A percentile compares a stretch with the other conserved stretches of the same genome.
These are phyloP conservation scores for Trididemnum clinides DNA, from an alignment of 23 tunicate species.

Conservation along the genomic window DNA sequence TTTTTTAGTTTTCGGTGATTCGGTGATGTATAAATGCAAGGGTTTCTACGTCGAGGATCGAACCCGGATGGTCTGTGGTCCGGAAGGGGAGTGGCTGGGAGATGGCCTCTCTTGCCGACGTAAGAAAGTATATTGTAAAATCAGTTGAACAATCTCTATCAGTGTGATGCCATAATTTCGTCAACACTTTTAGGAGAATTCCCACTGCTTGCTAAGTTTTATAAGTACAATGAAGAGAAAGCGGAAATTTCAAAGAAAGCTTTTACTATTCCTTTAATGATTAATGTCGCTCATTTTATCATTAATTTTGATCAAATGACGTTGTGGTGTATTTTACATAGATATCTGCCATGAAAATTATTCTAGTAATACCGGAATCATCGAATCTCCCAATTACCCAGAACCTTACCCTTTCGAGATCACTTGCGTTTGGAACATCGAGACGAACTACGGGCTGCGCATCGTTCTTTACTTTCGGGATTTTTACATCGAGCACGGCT, in stretches of 20 bases:
- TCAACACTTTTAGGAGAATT: not conserved
- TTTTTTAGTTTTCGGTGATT: conserved; percentile 41
- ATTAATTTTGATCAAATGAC: too few relatives aligned
- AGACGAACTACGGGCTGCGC: conserved; percentile 20
- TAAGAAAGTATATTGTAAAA: too few relatives aligned
- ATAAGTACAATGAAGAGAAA: too few relatives aligned
- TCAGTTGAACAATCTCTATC: not conserved
- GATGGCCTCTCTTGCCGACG: conserved; percentile 39
- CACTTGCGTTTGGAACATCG: conserved; percentile 52
- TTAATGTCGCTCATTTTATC: too few relatives aligned
- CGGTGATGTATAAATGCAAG: conserved; percentile 28
- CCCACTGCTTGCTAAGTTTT: not conserved
- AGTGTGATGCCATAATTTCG: not conserved
- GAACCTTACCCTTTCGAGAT: conserved; percentile 37
- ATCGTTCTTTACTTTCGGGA: conserved; percentile 71
- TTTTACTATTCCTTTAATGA: too few relatives aligned
- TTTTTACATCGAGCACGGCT: conserved; percentile 61
- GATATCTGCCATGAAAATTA: conserved; percentile 23
- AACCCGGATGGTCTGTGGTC: conserved; percentile 32
- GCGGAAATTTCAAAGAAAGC: too few relatives aligned
- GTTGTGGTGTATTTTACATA: too few relatives aligned
- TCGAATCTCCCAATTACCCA: conserved; percentile 62
- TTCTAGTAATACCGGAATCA: conserved; percentile 13
- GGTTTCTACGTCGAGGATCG: not conserved
- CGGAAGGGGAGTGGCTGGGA: conserved; percentile 53